A percentile compares a stretch with the other conserved stretches of the same genome.
These are phyloP conservation scores for Rallus crepitans DNA, from an alignment of 2,797 vertebrate genomes.

Conservation along the genomic window DNA sequence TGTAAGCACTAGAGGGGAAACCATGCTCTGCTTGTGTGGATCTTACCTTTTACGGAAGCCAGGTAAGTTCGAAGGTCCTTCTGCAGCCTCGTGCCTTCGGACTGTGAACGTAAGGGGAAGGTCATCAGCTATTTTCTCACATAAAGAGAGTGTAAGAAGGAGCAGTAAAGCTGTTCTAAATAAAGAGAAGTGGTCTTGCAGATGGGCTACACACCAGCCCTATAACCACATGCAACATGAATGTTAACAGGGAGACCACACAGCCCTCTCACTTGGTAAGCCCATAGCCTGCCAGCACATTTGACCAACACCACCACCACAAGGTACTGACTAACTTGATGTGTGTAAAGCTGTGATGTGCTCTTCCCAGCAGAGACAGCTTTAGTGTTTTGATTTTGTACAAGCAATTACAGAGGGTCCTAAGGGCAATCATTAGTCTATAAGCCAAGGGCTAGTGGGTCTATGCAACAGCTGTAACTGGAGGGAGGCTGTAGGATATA, in stretches of 20 bases:
- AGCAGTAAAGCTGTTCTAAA: neutral
- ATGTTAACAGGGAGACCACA: neutral
- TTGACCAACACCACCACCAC: neutral
- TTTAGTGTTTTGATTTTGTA: neutral
- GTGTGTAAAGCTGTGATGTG: neutral
- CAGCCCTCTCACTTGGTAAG: neutral
- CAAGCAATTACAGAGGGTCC: neutral
- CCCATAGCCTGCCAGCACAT: neutral
- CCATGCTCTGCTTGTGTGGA: neutral
- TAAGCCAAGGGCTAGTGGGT: neutral
- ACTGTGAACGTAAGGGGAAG: slow-evolving; percentile 75
- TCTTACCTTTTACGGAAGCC: slow-evolving; percentile 89
- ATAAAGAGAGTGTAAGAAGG: neutral
- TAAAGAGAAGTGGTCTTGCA: neutral
- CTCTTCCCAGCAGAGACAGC: neutral
- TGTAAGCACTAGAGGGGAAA: neutral
- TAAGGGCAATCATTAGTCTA: neutral
- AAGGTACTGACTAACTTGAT: neutral
- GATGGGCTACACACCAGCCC: neutral
- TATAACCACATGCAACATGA: neutral
- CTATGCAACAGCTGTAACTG: neutral
- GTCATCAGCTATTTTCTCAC: neutral
- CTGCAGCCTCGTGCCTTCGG: slow-evolving; percentile 91
- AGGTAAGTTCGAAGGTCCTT: slow-evolving; percentile 92
- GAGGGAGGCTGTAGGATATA: neutral